Percentiles rank a stretch among this genome's conserved stretches.
Evolutionary conservation across 2,113 vertebrate genomes (phyloP).

Genomic region (Leucosticte australis): DNA sequence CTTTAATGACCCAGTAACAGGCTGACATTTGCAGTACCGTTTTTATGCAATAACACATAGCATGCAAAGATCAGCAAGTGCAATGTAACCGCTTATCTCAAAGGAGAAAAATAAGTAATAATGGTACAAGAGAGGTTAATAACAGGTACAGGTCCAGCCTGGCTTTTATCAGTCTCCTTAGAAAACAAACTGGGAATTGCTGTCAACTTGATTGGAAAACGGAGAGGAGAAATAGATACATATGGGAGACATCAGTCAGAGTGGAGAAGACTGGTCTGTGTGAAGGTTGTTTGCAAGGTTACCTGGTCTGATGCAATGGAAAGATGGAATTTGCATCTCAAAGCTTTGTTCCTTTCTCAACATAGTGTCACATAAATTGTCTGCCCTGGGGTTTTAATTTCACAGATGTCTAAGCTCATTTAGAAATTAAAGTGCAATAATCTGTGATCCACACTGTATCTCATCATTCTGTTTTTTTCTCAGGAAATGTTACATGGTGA

Average conservation of each 20-base stretch:
- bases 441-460: slow-evolving; percentile 54
- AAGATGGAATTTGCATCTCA: slow-evolving; percentile 75
- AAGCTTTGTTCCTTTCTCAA: slow-evolving; percentile 75
- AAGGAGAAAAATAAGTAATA: slow-evolving; percentile 68
- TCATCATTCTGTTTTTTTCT: slow-evolving; percentile 55
- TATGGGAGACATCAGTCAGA: slow-evolving; percentile 73
- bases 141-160: slow-evolving; percentile 63
- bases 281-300: slow-evolving; percentile 79
- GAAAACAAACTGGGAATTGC: slow-evolving; percentile 77
- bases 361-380: slow-evolving; percentile 67
- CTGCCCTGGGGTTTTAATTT: slow-evolving; percentile 73
- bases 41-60: slow-evolving; percentile 60
- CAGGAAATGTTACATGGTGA: not conserved
- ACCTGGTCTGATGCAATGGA: slow-evolving; percentile 53
- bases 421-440: slow-evolving; percentile 76
- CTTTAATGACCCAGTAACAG: slow-evolving; percentile 74
- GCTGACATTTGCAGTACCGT: slow-evolving; percentile 72
- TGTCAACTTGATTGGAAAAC: slow-evolving; percentile 75
- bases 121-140: slow-evolving; percentile 72
- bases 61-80: slow-evolving; percentile 70
- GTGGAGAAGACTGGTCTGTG: slow-evolving; percentile 33
- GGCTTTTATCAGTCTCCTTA: slow-evolving; percentile 70
- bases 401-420: slow-evolving; percentile 78
- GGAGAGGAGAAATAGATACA: slow-evolving; percentile 66
- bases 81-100: slow-evolving; percentile 67